Evolutionary conservation across 1,140 invertebrate genomes (phyloP), one percentile per base, ranked within the genome.

Genomic region (Oreohelix idahoensis): DNA sequence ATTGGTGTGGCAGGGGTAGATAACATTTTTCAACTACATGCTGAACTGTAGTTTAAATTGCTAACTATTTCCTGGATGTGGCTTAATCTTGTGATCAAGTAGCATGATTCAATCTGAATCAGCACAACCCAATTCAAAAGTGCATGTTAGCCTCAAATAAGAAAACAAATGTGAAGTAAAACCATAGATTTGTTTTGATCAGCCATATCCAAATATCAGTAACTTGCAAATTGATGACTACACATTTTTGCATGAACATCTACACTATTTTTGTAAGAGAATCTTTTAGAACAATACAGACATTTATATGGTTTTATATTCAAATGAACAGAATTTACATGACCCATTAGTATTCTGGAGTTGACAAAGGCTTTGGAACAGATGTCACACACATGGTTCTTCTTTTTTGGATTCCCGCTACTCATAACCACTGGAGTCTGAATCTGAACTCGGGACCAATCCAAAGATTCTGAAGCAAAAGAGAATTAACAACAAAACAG

Each of bases 281-380:
- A 76, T 76, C 10, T 0, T 76, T 76, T 76, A 11, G 74, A 45
- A 35, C 74, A 76, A 49, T 76, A 51, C 17, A 29, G 38, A 51
- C 74, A 76, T 51, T 76, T 76, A 51, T 76, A 76, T 45, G 74
- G 74, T n/a, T 76, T 76, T 45, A 76, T 76, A 35, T 76, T 76
- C 74, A 76, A 76, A 51, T 76, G 74, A 49, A 76, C 23, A 51
- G 39, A 76, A 76, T 76, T 76, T 45, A 76, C 45, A 51, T 76
- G 74, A 13, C 74, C 74, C 42, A 51, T 51, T 76, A 76, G 32
- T 45, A 76, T 76, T 76, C 74, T 76, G 32, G 74, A 76, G 45
- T 76, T 76, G 74, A 76, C 74, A 76, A 76, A 76, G 29, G 74
- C 74, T 76, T 76, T 76, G 38, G 74, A 76, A 76, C 74, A 76